Evolutionary conservation across 1,140 invertebrate species (phyloP), one percentile per base, ranked within the genome.

Genomic region (Pararge aegeria): DNA sequence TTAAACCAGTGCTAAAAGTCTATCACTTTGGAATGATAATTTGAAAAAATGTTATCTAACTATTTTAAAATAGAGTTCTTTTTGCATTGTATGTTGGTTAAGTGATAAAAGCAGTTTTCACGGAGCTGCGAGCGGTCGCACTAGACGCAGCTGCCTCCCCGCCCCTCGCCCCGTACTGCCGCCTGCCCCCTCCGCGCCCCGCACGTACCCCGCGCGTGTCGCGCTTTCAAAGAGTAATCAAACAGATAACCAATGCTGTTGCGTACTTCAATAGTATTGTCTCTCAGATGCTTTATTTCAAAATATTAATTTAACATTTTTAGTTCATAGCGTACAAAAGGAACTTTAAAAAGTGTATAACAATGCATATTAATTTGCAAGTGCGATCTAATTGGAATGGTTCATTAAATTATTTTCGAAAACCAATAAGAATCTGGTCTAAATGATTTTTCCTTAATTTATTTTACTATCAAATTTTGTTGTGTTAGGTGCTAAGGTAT

Each of bases 61-160:
- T 0, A 0, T 0, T 12, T 9, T 0, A 1, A 0, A 0, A 58
- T 75, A 80, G 59, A 50, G 71, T 76, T 53, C 40, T 29, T 20
- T 46, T 60, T 52, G 65, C 27, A 24, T 16, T 62, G 60, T 55
- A 13, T 13, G 24, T 50, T 61, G 21, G 29, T 57, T 57, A 52
- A 68, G 54, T 68, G 69, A 81, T 76, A 78, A 78, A 80, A 80
- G 73, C 76, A 77, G 71, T 83, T 81, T 87, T 84, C 76, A 80
- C 72, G 71, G 76, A 76, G 78, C 72, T 73, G 69, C 69, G 73
- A 80, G 73, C 76, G 75, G 78, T 73, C 75, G 73, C 79, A 81
- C 81, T 85, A 86, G 85, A 86, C 83, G 80, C 83, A 86, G 80
- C 83, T 82, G 78, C 78, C 80, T 61, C 68, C 64, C 55, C 70